These are phyloP conservation scores for Tyrannus savana DNA, from an alignment of 2,113 vertebrate genomes.

Conservation along the genomic window DNA sequence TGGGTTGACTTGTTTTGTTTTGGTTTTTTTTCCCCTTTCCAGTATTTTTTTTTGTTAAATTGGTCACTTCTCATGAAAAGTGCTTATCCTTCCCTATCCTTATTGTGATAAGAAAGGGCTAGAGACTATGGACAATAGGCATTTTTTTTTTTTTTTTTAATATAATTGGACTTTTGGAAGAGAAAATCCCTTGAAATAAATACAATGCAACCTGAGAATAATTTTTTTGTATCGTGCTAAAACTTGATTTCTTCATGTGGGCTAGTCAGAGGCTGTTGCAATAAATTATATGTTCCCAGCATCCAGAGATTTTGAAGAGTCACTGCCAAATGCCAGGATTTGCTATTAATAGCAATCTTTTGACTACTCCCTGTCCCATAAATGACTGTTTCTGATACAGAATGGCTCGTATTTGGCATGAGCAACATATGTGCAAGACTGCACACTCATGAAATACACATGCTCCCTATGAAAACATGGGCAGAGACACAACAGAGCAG, in stretches of 20 bases:
- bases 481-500: neutral
- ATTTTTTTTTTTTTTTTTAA: neutral
- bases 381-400: neutral
- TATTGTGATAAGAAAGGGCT: neutral
- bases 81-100: neutral
- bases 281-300: neutral
- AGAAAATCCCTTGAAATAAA: neutral
- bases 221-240: neutral
- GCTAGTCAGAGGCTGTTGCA: neutral
- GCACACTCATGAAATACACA: neutral
- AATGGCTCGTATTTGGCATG: neutral
- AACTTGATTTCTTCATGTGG: neutral
- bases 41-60: neutral
- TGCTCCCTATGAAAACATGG: neutral
- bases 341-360: neutral
- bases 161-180: neutral
- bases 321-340: neutral
- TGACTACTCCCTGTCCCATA: neutral
- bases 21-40: neutral
- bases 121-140: rapidly evolving
- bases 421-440: neutral
- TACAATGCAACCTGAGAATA: neutral
- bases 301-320: neutral
- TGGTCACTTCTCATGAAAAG: neutral
- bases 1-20: neutral